Base-by-base conservation (phyloP, 2,113 vertebrate species). In the Actenoides lindsayi region DNA sequence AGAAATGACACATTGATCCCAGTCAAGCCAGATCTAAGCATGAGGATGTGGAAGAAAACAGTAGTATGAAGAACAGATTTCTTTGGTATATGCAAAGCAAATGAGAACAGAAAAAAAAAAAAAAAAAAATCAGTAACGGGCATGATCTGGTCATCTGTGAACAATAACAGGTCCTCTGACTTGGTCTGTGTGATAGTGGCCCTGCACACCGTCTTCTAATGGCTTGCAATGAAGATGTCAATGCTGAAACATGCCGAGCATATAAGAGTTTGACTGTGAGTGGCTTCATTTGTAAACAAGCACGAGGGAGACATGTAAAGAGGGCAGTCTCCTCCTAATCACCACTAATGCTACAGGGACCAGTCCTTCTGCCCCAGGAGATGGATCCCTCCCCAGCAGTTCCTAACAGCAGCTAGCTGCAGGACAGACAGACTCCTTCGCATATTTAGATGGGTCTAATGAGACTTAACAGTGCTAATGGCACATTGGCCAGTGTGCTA, bases 401-500 rank as follows among this genome's bases (percentile, higher is more conserved):
- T 69, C 27, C 37, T 23, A 35, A 20, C 46, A 53, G 20, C 2
- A 1, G 10, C 16, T 20, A 41, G 33, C 33, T 39, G 63, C 41
- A 88, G 57, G 41, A 59, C 10, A 60, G 20, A 63, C 14, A 20
- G 71, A 35, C 25, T 63, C 13, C 64, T 44, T 59, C 48, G 30
- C 0, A 0, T 24, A 19, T 39, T 59, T 10, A 50, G 70, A 35
- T 10, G 10, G 33, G 10, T 42, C 57, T 83, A 60, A 64, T 1
- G 11, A 75, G 35, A 25, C 42, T 46, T 23, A 48, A 44, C 7
- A 24, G 35, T 0, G 2, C 23, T 33, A 39, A 35, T 5, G 56
- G 59, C 5, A 68, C 20, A 2, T 0, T 11, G 31, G 16, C 28
- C 64, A 79, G 24, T 25, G 14, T 3, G 35, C 0, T 1, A 59